Base-by-base conservation (phyloP, 2,797 vertebrate genomes). In the Sarcophilus harrisii region DNA sequence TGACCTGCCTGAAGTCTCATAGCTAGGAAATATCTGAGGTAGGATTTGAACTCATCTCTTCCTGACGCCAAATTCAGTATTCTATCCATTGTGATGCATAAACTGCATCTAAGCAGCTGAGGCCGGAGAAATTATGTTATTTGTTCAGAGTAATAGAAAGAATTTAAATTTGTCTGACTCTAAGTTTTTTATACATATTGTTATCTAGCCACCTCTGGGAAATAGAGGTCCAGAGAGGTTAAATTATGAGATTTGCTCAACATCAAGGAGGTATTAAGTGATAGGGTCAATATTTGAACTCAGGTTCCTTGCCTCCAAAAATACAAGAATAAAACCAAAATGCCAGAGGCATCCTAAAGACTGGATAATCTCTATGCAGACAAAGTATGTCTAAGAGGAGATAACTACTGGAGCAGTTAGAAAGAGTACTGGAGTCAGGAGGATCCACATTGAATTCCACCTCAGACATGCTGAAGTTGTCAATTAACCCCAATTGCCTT, bases 191-290 rank as follows among this genome's bases (percentile, higher is more conserved):
- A 9, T 73, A 2, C 18, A 21, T n/a, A 73, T 73, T 18, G 8
- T 24, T 73, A 73, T 38, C n/a, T 8, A 38, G n/a, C 18, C 0
- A 8, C 16, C 18, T 38, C 66, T 73, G 18, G 18, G 60, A 96
- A 90, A 94, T 1, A 21, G 32, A 96, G 32, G 30, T 92, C 29
- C 38, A 91, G 1, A 93, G 95, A 60, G 45, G 91, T 60, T 92
- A 38, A 73, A 28, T 28, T 73, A 58, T 30, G 32, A 95, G n/a
- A 38, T 16, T 38, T 38, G n/a, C n/a, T 14, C 16, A 38, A 38
- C 16, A 11, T 21, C 66, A 73, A 38, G 6, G 16, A 38, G 32
- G 30, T 14, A 66, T 66, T 66, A 66, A 62, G 29, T 62, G 60
- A 5, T 16, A 66, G 62, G 66, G 66, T 16, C 32, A 38, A n/a